Evolutionary conservation across 2,797 vertebrate genomes (phyloP).

Genomic region (Halcyon badia): DNA sequence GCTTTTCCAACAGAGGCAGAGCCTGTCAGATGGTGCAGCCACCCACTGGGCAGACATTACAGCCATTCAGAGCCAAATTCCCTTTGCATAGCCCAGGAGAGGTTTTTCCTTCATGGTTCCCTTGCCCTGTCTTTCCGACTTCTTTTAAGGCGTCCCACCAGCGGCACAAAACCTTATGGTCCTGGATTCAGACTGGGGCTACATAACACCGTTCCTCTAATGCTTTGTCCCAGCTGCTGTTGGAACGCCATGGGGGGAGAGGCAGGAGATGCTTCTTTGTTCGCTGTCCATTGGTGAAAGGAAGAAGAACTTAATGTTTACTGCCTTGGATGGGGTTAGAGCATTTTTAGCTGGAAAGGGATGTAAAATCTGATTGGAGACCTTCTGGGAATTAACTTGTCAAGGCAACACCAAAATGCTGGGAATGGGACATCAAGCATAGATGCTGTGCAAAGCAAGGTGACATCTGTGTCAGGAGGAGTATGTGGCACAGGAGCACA

Average conservation of each 20-base stretch:
- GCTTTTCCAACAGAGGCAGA: background rate
- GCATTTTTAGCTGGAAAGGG: background rate
- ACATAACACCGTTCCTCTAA: background rate
- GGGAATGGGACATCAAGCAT: background rate
- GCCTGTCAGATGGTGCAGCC: background rate
- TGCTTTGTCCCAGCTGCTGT: background rate
- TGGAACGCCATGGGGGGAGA: background rate
- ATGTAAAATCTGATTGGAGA: background rate
- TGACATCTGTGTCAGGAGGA: background rate
- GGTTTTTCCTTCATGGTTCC: background rate
- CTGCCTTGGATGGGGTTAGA: background rate
- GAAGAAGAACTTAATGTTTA: background rate
- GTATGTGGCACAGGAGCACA: accelerated
- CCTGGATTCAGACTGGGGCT: background rate
- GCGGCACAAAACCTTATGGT: background rate
- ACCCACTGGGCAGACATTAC: accelerated
- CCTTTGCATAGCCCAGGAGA: background rate
- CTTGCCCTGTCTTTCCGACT: background rate
- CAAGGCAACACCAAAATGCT: background rate
- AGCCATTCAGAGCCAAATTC: background rate
- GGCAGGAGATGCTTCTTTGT: background rate
- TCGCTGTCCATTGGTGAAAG: background rate
- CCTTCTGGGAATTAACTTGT: background rate
- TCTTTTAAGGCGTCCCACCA: background rate
- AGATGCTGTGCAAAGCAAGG: background rate